Percentiles rank a stretch among this genome's conserved stretches.
Evolutionary conservation across 2,888 invertebrate species (phyloP).

Genomic region (Halictus quadricinctus): DNA sequence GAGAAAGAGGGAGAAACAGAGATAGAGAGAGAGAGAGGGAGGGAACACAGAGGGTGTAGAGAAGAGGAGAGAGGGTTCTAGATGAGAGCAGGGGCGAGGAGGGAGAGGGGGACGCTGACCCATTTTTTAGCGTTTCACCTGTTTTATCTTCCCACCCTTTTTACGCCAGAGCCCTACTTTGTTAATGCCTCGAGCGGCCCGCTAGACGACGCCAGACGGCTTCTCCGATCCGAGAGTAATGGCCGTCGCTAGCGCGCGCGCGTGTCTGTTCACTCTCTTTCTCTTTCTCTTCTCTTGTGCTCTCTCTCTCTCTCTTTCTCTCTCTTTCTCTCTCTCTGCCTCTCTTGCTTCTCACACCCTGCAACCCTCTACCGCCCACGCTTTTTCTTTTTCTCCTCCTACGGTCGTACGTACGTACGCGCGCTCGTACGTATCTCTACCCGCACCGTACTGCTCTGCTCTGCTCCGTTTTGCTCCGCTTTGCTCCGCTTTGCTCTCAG

Average conservation of each 20-base stretch:
- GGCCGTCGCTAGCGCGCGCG: constrained; percentile 54
- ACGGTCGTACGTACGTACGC: neutral
- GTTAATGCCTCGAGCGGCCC: constrained; percentile 68
- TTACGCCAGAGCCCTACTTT: constrained; percentile 75
- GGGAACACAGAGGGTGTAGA: neutral
- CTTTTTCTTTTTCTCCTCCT: constrained; percentile 2
- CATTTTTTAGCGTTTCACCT: constrained; percentile 75
- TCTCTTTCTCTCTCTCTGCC: neutral
- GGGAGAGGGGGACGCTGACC: constrained; percentile 59
- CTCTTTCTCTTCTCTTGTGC: constrained; percentile 6
- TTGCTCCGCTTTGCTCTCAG: neutral
- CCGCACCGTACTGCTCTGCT: neutral
- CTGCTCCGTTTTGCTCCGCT: neutral
- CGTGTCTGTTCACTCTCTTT: neutral
- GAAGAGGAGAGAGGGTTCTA: constrained; percentile 1
- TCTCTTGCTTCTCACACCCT: neutral
- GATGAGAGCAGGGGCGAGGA: neutral
- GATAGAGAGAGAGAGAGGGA: neutral
- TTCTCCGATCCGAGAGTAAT: constrained; percentile 69
- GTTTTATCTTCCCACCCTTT: constrained; percentile 72
- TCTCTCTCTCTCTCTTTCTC: neutral
- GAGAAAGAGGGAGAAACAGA: neutral
- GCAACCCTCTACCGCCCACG: neutral
- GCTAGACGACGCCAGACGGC: constrained; percentile 68
- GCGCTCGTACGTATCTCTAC: constrained; percentile 7